Base-by-base conservation (phyloP, 1,140 invertebrate species). In the Drosophila subpulchrella region DNA sequence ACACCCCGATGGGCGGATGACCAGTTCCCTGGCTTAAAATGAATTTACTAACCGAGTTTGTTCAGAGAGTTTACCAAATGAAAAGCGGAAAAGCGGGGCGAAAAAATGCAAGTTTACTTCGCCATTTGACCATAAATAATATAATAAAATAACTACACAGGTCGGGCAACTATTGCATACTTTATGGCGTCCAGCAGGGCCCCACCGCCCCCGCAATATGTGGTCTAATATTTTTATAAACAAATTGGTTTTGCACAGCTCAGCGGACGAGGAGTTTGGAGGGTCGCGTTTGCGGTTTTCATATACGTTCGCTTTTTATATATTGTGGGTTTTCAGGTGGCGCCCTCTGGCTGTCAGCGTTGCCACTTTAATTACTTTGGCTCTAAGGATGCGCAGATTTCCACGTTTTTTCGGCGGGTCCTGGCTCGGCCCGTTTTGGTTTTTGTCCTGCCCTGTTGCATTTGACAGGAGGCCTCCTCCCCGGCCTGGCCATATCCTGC, bases 91-190 rank as follows among this genome's bases (percentile, higher is more conserved):
- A 17, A 65, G 54, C 27, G 46, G 38, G 42, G 32, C 34, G 11
- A 68, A 56, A 42, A 50, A 70, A 42, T 65, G 55, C 70, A 70
- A 57, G 70, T 73, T 59, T 71, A 78, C 71, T 88, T 78, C 84
- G 34, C 81, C 84, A 78, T 88, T 88, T 89, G 78, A 84, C 84
- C 84, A 89, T 88, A 88, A 88, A 88, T 88, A 88, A 88, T 88
- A 88, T 80, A 88, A 88, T 89, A 88, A 88, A 88, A 88, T 90
- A 89, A 88, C 84, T 88, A 81, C 84, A 88, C 84, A 84, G 84
- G 84, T 88, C 81, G 46, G 47, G 70, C 44, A 77, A 81, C 84
- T 81, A 89, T 88, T 83, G 84, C 80, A 89, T 78, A 84, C 83
- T 82, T 76, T 85, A 75, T 78, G 75, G 60, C 48, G 56, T 71